These are phyloP conservation scores for Toxotes jaculatrix DNA, from an alignment of 2,113 vertebrate species.

Conservation along the genomic window DNA sequence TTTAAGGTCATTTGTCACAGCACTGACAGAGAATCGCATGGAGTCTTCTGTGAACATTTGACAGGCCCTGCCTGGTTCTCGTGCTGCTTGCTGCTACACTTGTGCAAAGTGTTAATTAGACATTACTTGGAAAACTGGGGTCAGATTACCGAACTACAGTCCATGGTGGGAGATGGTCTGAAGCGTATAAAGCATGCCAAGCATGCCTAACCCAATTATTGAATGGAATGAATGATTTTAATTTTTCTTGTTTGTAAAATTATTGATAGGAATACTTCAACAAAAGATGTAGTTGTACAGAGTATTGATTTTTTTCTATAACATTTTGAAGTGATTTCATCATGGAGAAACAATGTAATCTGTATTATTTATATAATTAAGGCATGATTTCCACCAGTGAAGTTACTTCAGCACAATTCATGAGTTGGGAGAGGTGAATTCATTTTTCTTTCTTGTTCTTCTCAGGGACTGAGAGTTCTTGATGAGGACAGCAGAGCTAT, in stretches of 20 bases:
- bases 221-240: background rate
- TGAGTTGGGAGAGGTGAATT: background rate
- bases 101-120: background rate
- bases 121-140: background rate
- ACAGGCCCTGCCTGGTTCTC: background rate
- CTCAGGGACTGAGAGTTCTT: slow-evolving; percentile 51
- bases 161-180: background rate
- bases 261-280: background rate
- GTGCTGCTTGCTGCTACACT: background rate
- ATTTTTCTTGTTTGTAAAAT: background rate
- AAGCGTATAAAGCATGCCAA: background rate
- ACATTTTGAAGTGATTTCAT: background rate
- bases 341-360: background rate
- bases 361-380: background rate
- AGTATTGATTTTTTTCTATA: background rate
- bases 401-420: background rate
- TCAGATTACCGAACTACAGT: background rate
- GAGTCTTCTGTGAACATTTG: background rate
- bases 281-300: background rate
- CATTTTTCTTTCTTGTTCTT: slow-evolving; percentile 17
- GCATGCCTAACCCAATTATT: background rate
- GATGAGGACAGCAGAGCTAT: slow-evolving; percentile 44
- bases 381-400: background rate
- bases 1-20: slow-evolving; percentile 19
- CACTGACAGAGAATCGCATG: background rate